Conservation (phyloP, 2,797 vertebrate genomes). For the Cottoperca gobio region DNA sequence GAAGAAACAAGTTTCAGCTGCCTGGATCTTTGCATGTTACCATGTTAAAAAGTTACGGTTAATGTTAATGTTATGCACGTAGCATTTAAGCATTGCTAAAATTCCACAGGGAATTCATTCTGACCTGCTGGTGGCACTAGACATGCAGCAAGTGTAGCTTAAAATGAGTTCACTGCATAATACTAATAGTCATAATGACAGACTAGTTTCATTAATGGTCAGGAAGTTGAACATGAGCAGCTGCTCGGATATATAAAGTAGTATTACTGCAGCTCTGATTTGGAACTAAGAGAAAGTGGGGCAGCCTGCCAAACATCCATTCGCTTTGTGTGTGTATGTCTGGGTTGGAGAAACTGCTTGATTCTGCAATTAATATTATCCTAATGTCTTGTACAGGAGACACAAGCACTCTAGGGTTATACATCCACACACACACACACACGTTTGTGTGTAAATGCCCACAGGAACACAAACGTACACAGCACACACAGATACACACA, state of each 20-base stretch:
- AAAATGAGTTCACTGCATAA: background rate
- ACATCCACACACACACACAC: constrained; percentile 17
- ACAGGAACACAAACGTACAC: constrained; percentile 6
- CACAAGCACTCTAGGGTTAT: constrained; percentile 23
- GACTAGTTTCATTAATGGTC: background rate
- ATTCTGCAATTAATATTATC: constrained; percentile 48
- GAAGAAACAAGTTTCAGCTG: background rate
- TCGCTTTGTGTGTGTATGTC: constrained; percentile 50
- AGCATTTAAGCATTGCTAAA: background rate
- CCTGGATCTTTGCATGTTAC: too few species aligned
- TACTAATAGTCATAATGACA: background rate
- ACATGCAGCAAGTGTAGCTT: background rate
- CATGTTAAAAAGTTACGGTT: background rate
- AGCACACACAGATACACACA: constrained; percentile 4
- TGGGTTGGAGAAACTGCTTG: constrained; percentile 36
- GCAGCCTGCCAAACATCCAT: constrained; percentile 44
- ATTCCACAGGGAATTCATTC: background rate
- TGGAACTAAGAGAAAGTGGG: constrained; percentile 25
- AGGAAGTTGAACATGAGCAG: constrained; percentile 9
- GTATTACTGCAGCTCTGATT: constrained; percentile 16
- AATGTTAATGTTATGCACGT: too few species aligned
- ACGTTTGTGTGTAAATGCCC: constrained; percentile 8
- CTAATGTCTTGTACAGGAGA: constrained; percentile 32
- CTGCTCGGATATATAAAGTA: constrained; percentile 32
- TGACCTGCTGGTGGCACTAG: too few species aligned